Base-by-base conservation (phyloP, 2,113 vertebrate species). In the Menura novaehollandiae region DNA sequence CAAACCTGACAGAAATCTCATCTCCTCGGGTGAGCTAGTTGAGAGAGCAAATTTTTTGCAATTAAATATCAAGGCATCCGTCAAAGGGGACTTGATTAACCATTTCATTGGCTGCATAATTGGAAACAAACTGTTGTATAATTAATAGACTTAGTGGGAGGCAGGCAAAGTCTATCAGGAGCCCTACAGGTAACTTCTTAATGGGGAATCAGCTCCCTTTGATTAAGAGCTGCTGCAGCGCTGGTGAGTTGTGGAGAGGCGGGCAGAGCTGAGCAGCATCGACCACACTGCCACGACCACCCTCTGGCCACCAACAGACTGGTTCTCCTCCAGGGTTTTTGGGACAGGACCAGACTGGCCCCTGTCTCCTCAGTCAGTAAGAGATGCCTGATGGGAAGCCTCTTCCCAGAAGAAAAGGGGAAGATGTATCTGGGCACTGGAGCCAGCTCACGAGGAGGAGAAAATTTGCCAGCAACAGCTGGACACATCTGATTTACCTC, bases 21-120 rank as follows among this genome's bases (percentile, higher is more conserved):
- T 96, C 97, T 97, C 95, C 93, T 90, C 75, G 67, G 90, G 91
- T 97, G 89, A 96, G 92, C 86, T 87, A 93, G 95, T 95, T 90
- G 94, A 93, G 93, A 96, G 93, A 91, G 90, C 92, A 97, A 95
- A 96, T 93, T 94, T 95, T 97, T 93, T 92, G 95, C 97, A 97
- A 97, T 97, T 97, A 97, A 95, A 97, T 97, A 96, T 93, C 88
- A 87, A 94, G 96, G 95, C 97, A 97, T 96, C 96, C 22, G 32
- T 97, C 97, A 97, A 97, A 97, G 93, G 84, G 92, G 92, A 96
- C 93, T 96, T 96, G 93, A 97, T 98, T 97, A 98, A 98, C 97
- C 96, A 97, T 98, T 97, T 98, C 97, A 97, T 96, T 96, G 96
- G 94, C 93, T 56, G 32, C 78, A 89, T 97, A 97, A 98, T 97